Evolutionary conservation across 1,140 invertebrate genomes (phyloP), one percentile per base, ranked within the genome.

Genomic region (Nasonia vitripennis): DNA sequence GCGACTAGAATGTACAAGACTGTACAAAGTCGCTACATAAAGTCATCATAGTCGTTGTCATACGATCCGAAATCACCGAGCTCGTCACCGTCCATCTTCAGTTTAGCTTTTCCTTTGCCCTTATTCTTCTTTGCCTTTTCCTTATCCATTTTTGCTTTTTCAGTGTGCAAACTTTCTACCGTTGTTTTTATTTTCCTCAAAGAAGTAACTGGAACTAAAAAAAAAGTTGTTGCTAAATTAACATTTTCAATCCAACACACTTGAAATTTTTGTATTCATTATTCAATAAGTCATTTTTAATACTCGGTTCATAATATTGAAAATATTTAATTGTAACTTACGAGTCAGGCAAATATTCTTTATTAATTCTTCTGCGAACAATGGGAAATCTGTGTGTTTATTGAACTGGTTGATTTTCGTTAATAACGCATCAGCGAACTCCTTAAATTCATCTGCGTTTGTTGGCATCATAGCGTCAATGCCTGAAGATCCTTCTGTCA

Each of bases 71-170:
- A 86, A 85, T 94, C 94, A 87, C 94, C 94, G 89, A 95, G 94
- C 14, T 37, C 96, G 87, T 96, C 95, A 78, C 95, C 96, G 88
- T 96, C 96, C 62, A 97, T 94, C 92, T 96, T 96, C 88, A 97
- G 93, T 91, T 96, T 96, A 2, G 95, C 96, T 91, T 97, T 97
- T 85, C 95, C 95, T 91, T 97, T 97, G 70, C 94, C 93, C 89
- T 96, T 96, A 27, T 93, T 94, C 90, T 97, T 97, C 92, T 96
- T 97, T 67, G 94, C 88, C 89, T 96, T 96, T 45, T 96, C 95
- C 92, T 97, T 96, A 91, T 97, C 96, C 37, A 96, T 92, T 93
- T 97, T 98, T 84, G 96, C 93, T 92, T 98, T 98, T 91, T 98
- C 97, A 87, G 96, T 95, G 88, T 96, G 95, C 86, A 98, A 92